phyloP scores from a whole-genome alignment of 2,888 invertebrate genomes.

The Leptinotarsa tumamoca region DNA sequence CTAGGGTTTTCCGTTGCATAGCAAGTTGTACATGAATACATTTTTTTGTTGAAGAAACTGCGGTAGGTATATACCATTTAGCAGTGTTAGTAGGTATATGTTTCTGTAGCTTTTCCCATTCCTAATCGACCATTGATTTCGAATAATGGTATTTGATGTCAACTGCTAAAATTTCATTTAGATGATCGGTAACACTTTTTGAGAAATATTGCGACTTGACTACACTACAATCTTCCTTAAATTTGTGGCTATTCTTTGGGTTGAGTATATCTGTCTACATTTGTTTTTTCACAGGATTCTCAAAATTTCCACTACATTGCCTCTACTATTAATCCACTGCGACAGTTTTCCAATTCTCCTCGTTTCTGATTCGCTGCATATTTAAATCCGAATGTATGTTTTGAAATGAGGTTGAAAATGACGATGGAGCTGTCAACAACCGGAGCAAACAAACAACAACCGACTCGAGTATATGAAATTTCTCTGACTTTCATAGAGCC shows the following conservation, averaged over 20 bases:
- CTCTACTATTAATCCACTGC: background rate
- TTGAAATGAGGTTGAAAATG: constrained; percentile 41
- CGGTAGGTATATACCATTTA: too few relatives aligned
- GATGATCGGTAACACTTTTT: too few relatives aligned
- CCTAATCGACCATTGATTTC: too few relatives aligned
- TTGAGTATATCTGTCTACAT: background rate
- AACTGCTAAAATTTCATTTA: too few relatives aligned
- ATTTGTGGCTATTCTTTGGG: background rate
- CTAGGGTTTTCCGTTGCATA: too few relatives aligned
- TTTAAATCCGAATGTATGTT: constrained; percentile 40
- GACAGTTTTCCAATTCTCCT: background rate
- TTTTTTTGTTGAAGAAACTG: too few relatives aligned
- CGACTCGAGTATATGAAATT: constrained; percentile 3
- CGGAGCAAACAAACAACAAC: constrained; percentile 20
- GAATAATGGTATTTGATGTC: too few relatives aligned
- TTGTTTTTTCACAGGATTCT: background rate
- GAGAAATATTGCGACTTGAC: too few relatives aligned
- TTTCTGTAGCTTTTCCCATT: too few relatives aligned
- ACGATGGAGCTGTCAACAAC: constrained; percentile 31
- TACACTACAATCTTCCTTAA: too few relatives aligned
- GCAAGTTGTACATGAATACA: too few relatives aligned
- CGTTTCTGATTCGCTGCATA: constrained; percentile 40
- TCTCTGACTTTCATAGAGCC: background rate
- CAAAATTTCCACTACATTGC: background rate
- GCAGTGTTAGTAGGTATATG: too few relatives aligned